Evolutionary conservation across 1,140 invertebrate genomes (phyloP), one percentile per base, ranked within the genome.

Genomic region (Holcopasites calliopsidis): DNA sequence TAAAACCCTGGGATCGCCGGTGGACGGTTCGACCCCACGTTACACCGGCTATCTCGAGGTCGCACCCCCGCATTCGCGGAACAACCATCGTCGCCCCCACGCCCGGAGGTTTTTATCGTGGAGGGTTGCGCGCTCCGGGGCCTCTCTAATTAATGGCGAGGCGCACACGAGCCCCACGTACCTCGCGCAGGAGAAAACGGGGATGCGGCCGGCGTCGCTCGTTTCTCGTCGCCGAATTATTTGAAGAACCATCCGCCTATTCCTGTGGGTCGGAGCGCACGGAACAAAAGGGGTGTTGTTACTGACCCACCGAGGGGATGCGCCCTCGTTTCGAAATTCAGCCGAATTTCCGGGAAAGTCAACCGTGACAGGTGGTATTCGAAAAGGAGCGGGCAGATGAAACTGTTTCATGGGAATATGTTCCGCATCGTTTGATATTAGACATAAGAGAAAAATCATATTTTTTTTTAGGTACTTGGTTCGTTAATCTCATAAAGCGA

Each of bases 141-240:
- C 71, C 79, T 62, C 78, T 78, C 84, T 84, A 84, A 85, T 84
- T 84, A 84, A 84, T 82, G 80, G 71, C 71, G 52, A 76, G 66
- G 65, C 77, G 61, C 68, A 71, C 69, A 72, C 72, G 47, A 47
- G 54, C n/a, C 35, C 38, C 58, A 58, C 31, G n/a, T 47, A 42
- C 40, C 16, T 5, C 33, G 33, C 42, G 16, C 33, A 50, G 33
- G 38, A 47, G 26, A 31, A 42, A 23, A 26, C 35, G 23, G 35
- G 13, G 71, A 50, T 65, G 64, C 47, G 55, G 33, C 62, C 21
- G 58, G 71, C 72, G 16, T 57, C 16, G 8, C 52, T 47, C 61
- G 68, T 73, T 77, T 38, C 60, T 52, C 75, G 42, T 21, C 47
- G 60, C 49, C 68, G 57, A 80, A 84, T 83, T 83, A 84, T 77